Conservation (phyloP, 1,140 invertebrate genomes). For the Eupristina koningsbergeri region DNA sequence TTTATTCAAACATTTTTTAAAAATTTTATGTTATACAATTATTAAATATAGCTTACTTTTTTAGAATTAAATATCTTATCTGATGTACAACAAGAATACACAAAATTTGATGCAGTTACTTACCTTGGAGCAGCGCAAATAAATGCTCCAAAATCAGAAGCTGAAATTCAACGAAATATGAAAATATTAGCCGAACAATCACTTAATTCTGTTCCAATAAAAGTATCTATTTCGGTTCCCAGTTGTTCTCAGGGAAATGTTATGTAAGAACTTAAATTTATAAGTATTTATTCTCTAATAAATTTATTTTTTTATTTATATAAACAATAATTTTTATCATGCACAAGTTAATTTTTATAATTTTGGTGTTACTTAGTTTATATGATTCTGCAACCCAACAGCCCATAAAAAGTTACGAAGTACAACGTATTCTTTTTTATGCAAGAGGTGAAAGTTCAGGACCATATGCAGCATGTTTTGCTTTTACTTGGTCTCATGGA, state of each 20-base stretch:
- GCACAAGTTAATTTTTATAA: neutral
- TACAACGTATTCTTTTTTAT: conserved; percentile 96
- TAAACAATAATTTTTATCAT: neutral
- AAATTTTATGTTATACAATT: neutral
- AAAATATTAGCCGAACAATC: conserved; percentile 85
- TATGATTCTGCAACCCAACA: conserved; percentile 88
- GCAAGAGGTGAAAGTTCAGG: conserved; percentile 90
- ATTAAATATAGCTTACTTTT: conserved; percentile 28
- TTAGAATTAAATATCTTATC: conserved; percentile 74
- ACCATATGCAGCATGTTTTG: conserved; percentile 92
- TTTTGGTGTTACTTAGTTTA: conserved; percentile 77
- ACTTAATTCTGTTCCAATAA: conserved; percentile 78
- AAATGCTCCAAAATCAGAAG: conserved; percentile 93
- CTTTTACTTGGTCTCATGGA: conserved; percentile 96
- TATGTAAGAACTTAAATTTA: conserved; percentile 74
- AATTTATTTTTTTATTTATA: neutral
- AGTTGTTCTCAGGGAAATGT: conserved; percentile 88
- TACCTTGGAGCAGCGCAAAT: conserved; percentile 95
- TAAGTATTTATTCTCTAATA: neutral
- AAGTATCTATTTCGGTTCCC: conserved; percentile 92
- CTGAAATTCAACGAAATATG: conserved; percentile 97
- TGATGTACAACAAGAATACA: conserved; percentile 88
- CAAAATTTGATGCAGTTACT: conserved; percentile 93
- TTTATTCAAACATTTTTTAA: neutral
- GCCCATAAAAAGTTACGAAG: conserved; percentile 91